phyloP scores from a whole-genome alignment of 2,888 invertebrate species.

The Aphrophora alni region DNA sequence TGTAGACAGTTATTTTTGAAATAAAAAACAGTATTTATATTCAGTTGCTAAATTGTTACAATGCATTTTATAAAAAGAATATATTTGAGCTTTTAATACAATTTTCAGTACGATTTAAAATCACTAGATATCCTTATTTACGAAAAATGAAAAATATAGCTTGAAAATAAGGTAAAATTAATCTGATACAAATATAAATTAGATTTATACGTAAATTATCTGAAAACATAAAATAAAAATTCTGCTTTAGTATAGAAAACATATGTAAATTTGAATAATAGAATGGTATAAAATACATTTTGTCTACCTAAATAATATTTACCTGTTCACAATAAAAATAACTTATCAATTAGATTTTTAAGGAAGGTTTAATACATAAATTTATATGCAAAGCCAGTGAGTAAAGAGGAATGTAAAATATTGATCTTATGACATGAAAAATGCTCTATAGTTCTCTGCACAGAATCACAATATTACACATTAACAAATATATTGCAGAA shows the following conservation, averaged over 20 bases:
- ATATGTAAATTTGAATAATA: neutral
- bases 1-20: neutral
- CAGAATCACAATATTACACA: too few species aligned
- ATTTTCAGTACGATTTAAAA: neutral
- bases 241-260: neutral
- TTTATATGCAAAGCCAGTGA: slow-evolving; percentile 3
- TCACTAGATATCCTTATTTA: neutral
- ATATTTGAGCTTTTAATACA: neutral
- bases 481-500: too few species aligned
- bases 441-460: neutral
- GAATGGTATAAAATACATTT: neutral
- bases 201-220: neutral
- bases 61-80: neutral
- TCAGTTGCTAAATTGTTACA: neutral
- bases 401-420: neutral
- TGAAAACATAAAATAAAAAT: neutral
- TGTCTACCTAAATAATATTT: neutral
- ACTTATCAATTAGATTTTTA: neutral
- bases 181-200: neutral
- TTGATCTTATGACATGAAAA: neutral
- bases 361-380: neutral
- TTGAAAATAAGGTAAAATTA: neutral
- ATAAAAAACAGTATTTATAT: slow-evolving; percentile 1
- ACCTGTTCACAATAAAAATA: neutral
- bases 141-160: neutral